Percentiles rank a stretch among this genome's conserved stretches.
Conservation (phyloP, 2,113 vertebrate species). For the Pristiophorus japonicus region DNA sequence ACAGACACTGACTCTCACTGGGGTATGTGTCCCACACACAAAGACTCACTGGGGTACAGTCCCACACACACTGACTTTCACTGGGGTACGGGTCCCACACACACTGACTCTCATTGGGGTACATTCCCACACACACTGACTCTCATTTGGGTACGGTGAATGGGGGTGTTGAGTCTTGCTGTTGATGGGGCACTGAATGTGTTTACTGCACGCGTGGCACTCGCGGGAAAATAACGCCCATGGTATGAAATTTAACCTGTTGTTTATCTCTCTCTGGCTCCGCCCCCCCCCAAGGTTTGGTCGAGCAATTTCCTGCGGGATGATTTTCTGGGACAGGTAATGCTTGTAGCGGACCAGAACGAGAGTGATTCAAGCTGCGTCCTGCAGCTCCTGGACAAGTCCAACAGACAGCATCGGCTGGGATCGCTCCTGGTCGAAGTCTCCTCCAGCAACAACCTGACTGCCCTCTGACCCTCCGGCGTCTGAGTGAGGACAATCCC, state of each 20-base stretch:
- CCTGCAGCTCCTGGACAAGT: constrained; percentile 54
- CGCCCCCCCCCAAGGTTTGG: constrained; percentile 56
- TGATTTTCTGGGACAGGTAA: constrained; percentile 53
- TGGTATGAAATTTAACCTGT: neutral
- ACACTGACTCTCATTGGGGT: neutral
- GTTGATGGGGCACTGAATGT: neutral
- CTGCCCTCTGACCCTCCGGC: constrained; percentile 54
- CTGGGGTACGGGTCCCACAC: neutral
- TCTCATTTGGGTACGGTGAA: too few relatives aligned
- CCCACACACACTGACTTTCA: neutral
- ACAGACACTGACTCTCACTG: too few relatives aligned
- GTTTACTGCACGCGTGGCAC: too few relatives aligned
- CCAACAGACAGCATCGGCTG: neutral
- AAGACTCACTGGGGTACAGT: neutral
- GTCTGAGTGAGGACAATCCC: neutral
- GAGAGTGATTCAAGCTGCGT: constrained; percentile 54
- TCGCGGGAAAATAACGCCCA: too few relatives aligned
- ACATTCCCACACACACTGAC: too few relatives aligned
- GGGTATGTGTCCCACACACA: too few relatives aligned
- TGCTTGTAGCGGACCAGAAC: constrained; percentile 49
- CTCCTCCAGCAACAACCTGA: constrained; percentile 60
- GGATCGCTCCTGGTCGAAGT: constrained; percentile 58
- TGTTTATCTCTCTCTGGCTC: neutral
- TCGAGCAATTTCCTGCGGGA: constrained; percentile 57
- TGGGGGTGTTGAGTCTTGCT: neutral